These are phyloP conservation scores for Psittacara wagleri DNA, from an alignment of 2,113 vertebrate species.

Conservation along the genomic window DNA sequence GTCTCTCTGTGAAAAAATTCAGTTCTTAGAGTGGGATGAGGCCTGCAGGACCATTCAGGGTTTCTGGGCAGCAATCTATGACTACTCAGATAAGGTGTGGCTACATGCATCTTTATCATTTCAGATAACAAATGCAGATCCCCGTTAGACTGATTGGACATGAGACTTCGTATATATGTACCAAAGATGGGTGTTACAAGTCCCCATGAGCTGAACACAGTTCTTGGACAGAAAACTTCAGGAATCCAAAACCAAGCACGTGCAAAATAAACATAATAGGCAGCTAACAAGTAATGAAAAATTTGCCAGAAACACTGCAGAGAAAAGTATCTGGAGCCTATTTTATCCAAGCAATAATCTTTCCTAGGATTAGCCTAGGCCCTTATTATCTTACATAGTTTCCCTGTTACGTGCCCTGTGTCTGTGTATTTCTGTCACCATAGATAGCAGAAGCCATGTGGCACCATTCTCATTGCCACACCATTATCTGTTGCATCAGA, in stretches of 20 bases:
- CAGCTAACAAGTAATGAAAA: background rate
- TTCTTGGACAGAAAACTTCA: background rate
- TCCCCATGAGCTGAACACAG: accelerated
- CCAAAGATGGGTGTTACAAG: accelerated
- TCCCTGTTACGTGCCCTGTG: background rate
- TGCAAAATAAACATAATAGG: background rate
- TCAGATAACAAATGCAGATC: background rate
- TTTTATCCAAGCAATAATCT: background rate
- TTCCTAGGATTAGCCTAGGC: background rate
- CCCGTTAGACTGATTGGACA: background rate
- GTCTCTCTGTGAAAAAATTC: background rate
- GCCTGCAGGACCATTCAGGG: background rate
- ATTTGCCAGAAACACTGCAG: background rate
- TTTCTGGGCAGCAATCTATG: background rate
- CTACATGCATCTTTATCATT: background rate
- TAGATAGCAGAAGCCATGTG: background rate
- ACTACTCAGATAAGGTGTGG: background rate
- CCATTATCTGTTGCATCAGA: background rate
- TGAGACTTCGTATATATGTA: accelerated
- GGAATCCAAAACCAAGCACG: background rate
- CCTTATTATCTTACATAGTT: background rate
- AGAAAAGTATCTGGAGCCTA: background rate
- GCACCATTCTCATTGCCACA: background rate
- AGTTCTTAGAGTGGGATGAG: background rate
- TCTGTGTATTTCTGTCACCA: background rate